A percentile compares a stretch with the other conserved stretches of the same genome.
phyloP scores from a whole-genome alignment of 2,797 vertebrate species.

The Pelobates cultripes region DNA sequence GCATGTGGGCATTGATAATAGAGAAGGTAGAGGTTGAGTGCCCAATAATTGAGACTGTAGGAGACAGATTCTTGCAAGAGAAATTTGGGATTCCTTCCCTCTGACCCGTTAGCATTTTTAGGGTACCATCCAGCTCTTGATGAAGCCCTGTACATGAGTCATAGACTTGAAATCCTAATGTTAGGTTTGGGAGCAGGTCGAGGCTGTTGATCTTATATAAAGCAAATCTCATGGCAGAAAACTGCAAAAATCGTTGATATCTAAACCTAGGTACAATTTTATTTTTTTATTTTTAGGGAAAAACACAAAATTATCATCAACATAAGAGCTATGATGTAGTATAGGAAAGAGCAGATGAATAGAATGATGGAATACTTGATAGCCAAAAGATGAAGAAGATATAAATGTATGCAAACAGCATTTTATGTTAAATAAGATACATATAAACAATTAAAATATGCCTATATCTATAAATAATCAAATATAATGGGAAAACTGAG shows the following conservation, averaged over 20 bases:
- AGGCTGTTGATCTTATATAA: neutral
- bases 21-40: conserved; percentile 29
- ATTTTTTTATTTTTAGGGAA: too few species aligned
- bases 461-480: too few species aligned
- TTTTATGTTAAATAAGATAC: too few species aligned
- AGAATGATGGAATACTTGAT: too few species aligned
- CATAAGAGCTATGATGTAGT: too few species aligned
- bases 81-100: conserved; percentile 45
- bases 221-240: neutral
- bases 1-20: conserved; percentile 41
- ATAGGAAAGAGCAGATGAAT: too few species aligned
- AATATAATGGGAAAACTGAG: too few species aligned
- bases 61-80: conserved; percentile 8
- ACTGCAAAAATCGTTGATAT: neutral
- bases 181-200: neutral
- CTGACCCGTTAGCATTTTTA: neutral
- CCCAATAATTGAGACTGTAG: conserved; percentile 36
- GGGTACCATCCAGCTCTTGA: neutral
- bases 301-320: too few species aligned
- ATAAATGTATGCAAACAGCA: too few species aligned
- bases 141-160: conserved; percentile 5
- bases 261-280: neutral
- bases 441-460: too few species aligned
- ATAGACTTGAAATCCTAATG: conserved; percentile 8
- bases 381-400: too few species aligned